Conservation (phyloP, 2,113 vertebrate species). For the Haliaeetus leucogaster region DNA sequence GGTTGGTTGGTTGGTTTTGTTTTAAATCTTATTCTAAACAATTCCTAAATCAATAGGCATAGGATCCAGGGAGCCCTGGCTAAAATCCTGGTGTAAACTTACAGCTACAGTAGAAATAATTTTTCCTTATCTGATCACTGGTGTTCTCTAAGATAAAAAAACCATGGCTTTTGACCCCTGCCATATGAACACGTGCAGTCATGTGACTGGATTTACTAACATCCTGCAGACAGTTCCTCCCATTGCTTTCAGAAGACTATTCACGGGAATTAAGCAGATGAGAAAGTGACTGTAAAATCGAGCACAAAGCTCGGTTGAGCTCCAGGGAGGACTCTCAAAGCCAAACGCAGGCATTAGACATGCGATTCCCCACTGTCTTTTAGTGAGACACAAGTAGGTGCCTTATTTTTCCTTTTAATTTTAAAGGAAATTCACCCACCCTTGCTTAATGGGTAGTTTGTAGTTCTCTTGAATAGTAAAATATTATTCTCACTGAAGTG, state of each 20-base stretch:
- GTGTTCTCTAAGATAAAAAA: neutral
- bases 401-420: neutral
- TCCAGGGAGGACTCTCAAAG: neutral
- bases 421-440: neutral
- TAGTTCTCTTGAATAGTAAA: neutral
- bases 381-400: neutral
- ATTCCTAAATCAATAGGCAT: neutral
- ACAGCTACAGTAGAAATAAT: neutral
- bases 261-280: neutral
- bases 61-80: neutral
- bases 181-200: neutral
- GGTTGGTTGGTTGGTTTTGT: fast-evolving
- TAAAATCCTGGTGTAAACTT: neutral
- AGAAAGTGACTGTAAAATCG: neutral
- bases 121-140: neutral
- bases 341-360: neutral
- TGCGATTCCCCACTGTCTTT: neutral
- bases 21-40: neutral
- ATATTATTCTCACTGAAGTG: neutral
- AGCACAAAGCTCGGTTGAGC: neutral
- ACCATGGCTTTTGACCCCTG: neutral
- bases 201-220: neutral
- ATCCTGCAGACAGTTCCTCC: neutral
- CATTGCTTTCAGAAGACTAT: neutral
- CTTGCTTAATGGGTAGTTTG: neutral